Base-by-base conservation (phyloP, 2,888 invertebrate species). In the Hesperia comma region DNA sequence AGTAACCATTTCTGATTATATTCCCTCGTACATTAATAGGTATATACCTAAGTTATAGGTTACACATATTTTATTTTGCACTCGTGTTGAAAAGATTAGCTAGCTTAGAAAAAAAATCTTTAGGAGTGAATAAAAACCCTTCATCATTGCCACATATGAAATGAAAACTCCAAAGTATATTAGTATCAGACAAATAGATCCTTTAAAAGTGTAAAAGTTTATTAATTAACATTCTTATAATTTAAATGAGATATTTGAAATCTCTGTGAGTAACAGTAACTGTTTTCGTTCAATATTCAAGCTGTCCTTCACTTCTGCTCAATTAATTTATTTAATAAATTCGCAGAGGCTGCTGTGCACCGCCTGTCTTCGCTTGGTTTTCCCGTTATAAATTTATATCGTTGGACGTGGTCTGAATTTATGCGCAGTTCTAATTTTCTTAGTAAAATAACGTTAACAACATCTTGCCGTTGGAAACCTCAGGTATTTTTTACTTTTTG, bases 321-420 rank as follows among this genome's bases (percentile, higher is more conserved):
- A 88, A 88, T 88, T 91, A 89, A 88, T 90, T 88, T 82, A 87
- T 89, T 88, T 83, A 85, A 90, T 90, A 88, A 90, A 88, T 89
- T 88, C 84, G 80, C 80, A 77, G 80, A 80, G 82, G 81, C 80
- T 80, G 80, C 82, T 75, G 80, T 77, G 85, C 78, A 79, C 83
- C 84, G 85, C 82, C 85, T 87, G 88, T 86, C 87, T 82, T 84
- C 80, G 80, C 81, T 84, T 78, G 82, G 82, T 82, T 84, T 77
- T 79, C 79, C 82, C 82, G 84, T 86, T 89, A 90, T 90, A 89
- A 90, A 90, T 91, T 90, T 88, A 89, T 90, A 88, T 88, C 85
- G 82, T 78, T 79, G 82, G 83, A 88, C 88, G 88, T 90, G 90
- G 83, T 83, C 82, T 72, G 89, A 90, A 88, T 90, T 87, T 86